Conservation (phyloP, 2,113 vertebrate genomes). For the Condylura cristata region DNA sequence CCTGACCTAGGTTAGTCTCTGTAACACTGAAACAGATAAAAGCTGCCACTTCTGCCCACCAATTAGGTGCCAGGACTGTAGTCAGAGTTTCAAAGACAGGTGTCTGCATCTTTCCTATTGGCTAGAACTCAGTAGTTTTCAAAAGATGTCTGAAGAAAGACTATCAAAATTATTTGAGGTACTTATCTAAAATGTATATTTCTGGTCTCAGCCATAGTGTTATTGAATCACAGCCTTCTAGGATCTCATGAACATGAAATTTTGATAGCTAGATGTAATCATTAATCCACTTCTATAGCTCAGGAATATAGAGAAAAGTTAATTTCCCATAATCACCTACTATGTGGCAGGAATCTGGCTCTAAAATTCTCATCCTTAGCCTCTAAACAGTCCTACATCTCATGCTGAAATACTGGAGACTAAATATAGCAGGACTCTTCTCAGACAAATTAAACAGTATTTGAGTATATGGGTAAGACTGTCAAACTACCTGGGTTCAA, state of each 20-base stretch:
- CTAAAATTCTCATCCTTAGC: neutral
- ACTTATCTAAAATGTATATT: neutral
- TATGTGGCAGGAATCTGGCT: neutral
- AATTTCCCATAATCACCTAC: neutral
- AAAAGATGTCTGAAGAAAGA: neutral
- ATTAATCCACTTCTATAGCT: neutral
- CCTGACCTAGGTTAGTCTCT: neutral
- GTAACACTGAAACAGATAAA: neutral
- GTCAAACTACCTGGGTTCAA: neutral
- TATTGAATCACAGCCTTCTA: neutral
- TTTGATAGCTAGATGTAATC: neutral
- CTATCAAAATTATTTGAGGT: neutral
- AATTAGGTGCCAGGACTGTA: neutral
- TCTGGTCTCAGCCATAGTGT: neutral
- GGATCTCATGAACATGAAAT: neutral
- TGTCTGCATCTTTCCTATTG: neutral
- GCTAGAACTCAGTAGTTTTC: neutral
- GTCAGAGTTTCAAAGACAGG: neutral
- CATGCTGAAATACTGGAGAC: neutral
- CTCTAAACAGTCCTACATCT: neutral
- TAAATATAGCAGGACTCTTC: neutral
- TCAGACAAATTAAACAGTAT: neutral
- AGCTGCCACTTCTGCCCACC: neutral
- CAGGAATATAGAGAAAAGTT: neutral
- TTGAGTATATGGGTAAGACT: neutral